phyloP scores from a whole-genome alignment of 1,140 invertebrate species.

The Lepidotrigona ventralis region DNA sequence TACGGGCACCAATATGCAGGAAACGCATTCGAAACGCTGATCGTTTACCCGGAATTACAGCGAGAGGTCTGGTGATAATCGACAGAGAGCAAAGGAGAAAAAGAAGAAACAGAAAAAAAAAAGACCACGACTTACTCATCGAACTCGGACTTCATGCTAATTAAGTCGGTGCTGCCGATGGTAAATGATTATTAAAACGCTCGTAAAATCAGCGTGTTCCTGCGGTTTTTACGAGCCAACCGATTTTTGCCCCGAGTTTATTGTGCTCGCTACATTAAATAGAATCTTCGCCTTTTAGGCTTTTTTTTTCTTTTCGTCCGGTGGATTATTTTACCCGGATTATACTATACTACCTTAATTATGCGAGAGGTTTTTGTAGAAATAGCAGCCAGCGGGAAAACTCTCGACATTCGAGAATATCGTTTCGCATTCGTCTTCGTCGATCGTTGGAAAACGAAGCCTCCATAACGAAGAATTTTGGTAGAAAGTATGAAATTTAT shows the following conservation, averaged over 20 bases:
- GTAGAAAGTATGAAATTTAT: too few species aligned
- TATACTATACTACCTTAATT: slow-evolving; percentile 5
- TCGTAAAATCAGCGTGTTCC: slow-evolving; percentile 28
- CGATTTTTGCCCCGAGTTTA: not conserved
- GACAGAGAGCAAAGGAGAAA: too few species aligned
- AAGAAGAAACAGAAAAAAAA: too few species aligned
- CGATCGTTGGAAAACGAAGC: not conserved
- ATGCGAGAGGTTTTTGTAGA: not conserved
- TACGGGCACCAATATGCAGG: not conserved
- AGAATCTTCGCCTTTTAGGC: not conserved
- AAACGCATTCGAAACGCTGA: slow-evolving; percentile 26
- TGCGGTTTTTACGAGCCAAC: slow-evolving; percentile 25
- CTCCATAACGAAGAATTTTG: not conserved
- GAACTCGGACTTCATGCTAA: not conserved
- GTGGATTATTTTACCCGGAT: slow-evolving; percentile 7
- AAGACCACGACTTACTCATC: not conserved
- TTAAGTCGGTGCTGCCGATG: not conserved
- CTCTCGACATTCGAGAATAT: not conserved
- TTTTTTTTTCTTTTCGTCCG: not conserved
- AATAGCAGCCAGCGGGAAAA: not conserved
- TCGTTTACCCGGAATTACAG: slow-evolving; percentile 17
- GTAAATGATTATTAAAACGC: slow-evolving; percentile 41
- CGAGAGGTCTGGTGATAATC: not conserved
- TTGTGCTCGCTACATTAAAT: too few species aligned
- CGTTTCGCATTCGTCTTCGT: not conserved